Base-by-base conservation (phyloP, 2,113 vertebrate genomes). In the Bufo bufo region DNA sequence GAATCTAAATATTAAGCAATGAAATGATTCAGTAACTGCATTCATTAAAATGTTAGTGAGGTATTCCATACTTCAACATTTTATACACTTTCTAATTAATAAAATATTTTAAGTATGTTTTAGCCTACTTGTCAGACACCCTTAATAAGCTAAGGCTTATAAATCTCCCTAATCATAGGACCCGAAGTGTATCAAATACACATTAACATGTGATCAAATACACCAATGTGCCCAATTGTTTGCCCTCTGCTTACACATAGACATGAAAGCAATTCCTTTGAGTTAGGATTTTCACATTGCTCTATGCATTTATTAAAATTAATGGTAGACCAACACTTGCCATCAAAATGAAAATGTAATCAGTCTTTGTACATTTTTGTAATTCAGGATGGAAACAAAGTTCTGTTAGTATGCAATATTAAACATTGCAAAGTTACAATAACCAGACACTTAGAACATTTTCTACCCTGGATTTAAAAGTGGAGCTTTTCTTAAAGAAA, bases 1-100 rank as follows among this genome's bases (percentile, higher is more conserved):
- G 65, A 65, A 85, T 79, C 61, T 79, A 79, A 54, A 86, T 52
- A 86, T 52, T 86, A 85, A 77, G 69, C 33, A 33, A 77, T 20
- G 43, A 58, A 85, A 74, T 59, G 54, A 77, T 85, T 85, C 33
- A 77, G n/a, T 72, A 20, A 17, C 3, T 58, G 83, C 83, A 74
- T 85, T 16, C 50, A 85, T 72, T 33, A 85, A 85, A 85, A 33
- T 74, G 16, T 72, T 56, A 72, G 20, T 49, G 58, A 65, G 43
- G 80, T 47, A 19, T 82, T 82, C 78, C 50, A 56, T 71, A 50
- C 13, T 84, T 84, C 20, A 54, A 84, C 50, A 54, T 52, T 69
- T 50, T 54, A 14, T 13, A 71, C 2, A 11, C 59, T 50, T 82
- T 82, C 45, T n/a, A 63, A 82, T 82, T 82, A 65, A 66, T 65